Percentiles rank a stretch among this genome's conserved stretches.
Conservation (phyloP, 2,113 vertebrate genomes). For the Salvator merianae region DNA sequence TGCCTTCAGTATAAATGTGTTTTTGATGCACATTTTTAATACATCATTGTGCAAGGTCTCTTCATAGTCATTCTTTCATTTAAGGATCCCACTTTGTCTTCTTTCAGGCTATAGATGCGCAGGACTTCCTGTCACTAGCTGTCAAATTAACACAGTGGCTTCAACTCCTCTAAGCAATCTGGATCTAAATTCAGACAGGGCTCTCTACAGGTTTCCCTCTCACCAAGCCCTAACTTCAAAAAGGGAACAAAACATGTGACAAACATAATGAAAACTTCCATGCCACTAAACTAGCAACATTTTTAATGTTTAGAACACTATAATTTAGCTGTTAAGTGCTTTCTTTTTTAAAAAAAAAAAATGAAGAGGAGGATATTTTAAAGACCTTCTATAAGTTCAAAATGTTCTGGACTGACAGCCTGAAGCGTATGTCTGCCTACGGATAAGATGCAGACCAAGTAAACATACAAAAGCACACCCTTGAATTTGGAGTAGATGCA, state of each 20-base stretch:
- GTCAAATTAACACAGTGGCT: conserved; percentile 36
- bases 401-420: conserved; percentile 9
- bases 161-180: not conserved
- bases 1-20: conserved; percentile 26
- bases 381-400: not conserved
- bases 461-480: not conserved
- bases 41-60: conserved; percentile 7
- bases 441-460: not conserved
- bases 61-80: conserved; percentile 27
- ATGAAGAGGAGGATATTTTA: not conserved
- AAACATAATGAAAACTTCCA: conserved; percentile 26
- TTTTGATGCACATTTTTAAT: conserved; percentile 1
- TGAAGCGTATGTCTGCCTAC: not conserved
- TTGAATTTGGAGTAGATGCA: not conserved
- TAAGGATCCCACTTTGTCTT: not conserved
- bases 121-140: conserved; percentile 23
- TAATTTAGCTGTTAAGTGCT: not conserved
- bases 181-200: not conserved
- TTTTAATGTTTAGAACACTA: not conserved
- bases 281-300: not conserved
- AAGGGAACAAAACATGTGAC: not conserved
- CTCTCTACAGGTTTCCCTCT: conserved; percentile 22
- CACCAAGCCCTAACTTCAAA: not conserved
- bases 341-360: not conserved
- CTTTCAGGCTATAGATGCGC: not conserved